Evolutionary conservation across 2,113 vertebrate genomes (phyloP), one percentile per base, ranked within the genome.

Genomic region (Stigmatopora argus): DNA sequence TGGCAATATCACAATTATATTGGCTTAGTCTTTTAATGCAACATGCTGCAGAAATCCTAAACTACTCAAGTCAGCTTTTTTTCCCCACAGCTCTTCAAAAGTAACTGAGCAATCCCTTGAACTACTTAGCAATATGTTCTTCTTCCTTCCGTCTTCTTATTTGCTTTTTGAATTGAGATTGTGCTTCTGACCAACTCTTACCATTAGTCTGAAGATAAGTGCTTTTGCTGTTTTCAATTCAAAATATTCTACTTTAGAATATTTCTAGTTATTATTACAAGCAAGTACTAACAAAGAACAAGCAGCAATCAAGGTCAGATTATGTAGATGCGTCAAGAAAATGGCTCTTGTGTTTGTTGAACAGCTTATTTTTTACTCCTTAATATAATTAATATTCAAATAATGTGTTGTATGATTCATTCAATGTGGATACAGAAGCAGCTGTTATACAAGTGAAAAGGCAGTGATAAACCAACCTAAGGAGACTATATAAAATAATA

Each of bases 31-130:
- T 44, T 60, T 1, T 41, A 49, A 63, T 65, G 58, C 56, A 66
- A 44, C 52, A 52, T 66, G 18, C 13, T 55, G 53, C 23, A 15
- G 64, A 57, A 61, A 26, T 74, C 68, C 52, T 62, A 55, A 48
- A 68, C 64, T 21, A 62, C 11, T 19, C 48, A 49, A 65, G 49
- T 73, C 63, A 67, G 48, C 57, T 26, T 52, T 60, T 66, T 65
- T 78, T 72, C 72, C 38, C 38, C 72, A 62, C 72, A 65, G 70
- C 41, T 60, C 55, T 69, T 73, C 53, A 64, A 31, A 55, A 55
- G 53, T 31, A 55, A 55, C 26, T 55, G 53, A 31, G 53, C 53
- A 55, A 31, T 21, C 12, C 23, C 26, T 12, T 26, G 23, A 23
- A 55, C 14, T 55, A 31, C 12, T 55, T 14, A 26, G 21, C 13